phyloP scores from a whole-genome alignment of 1,140 invertebrate genomes.

The Listronotus bonariensis region DNA sequence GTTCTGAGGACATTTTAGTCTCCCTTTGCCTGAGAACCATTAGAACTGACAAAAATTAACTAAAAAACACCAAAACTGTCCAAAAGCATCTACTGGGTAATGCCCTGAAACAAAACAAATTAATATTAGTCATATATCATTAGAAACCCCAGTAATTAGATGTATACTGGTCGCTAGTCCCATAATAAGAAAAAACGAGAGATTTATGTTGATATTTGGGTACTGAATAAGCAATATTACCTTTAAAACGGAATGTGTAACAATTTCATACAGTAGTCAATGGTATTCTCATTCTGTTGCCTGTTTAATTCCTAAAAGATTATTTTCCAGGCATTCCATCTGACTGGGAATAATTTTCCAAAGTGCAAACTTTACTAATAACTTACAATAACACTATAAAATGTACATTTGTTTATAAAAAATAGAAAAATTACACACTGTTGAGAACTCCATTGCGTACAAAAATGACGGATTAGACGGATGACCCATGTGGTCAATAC shows the following conservation, averaged over 20 bases:
- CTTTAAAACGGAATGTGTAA: slow-evolving; percentile 39
- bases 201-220: background rate
- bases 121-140: background rate
- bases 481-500: slow-evolving; percentile 38
- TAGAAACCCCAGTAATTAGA: too few relatives aligned
- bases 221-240: slow-evolving; percentile 3
- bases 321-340: background rate
- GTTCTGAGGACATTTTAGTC: slow-evolving; percentile 65
- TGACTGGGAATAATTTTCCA: background rate
- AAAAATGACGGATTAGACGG: slow-evolving; percentile 40
- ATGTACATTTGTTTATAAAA: slow-evolving; percentile 42
- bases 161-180: too few relatives aligned
- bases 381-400: slow-evolving; percentile 13
- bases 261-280: slow-evolving; percentile 45
- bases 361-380: background rate
- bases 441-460: slow-evolving; percentile 54
- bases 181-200: too few relatives aligned
- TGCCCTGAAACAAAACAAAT: slow-evolving; percentile 18
- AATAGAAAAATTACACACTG: slow-evolving; percentile 46
- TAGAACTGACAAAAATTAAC: slow-evolving; percentile 41
- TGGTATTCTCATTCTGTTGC: slow-evolving; percentile 14
- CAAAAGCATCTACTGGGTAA: slow-evolving; percentile 5
- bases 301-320: background rate
- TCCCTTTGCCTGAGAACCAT: slow-evolving; percentile 53
- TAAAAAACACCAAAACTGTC: slow-evolving; percentile 7